These are phyloP conservation scores for Podocnemis expansa DNA, from an alignment of 2,113 vertebrate genomes.

Conservation along the genomic window DNA sequence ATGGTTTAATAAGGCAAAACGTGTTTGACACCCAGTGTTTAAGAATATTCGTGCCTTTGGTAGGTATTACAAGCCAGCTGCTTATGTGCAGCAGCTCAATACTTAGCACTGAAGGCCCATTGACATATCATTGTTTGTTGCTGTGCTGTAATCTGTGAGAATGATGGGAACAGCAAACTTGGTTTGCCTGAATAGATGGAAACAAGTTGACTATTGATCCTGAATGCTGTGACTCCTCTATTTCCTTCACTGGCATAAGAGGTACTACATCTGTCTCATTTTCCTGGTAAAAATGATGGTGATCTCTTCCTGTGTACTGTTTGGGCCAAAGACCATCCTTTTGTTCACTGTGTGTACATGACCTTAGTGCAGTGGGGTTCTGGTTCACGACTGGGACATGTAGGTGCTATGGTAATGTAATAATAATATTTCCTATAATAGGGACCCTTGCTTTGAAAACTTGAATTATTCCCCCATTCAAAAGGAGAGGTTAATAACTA, in stretches of 20 bases:
- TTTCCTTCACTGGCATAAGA: neutral
- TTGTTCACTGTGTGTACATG: neutral
- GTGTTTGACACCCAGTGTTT: neutral
- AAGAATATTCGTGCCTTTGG: neutral
- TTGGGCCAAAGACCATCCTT: neutral
- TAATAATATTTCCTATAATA: neutral
- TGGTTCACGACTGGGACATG: neutral
- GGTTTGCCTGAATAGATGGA: neutral
- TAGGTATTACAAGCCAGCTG: neutral
- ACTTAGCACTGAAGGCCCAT: neutral
- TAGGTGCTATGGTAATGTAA: neutral
- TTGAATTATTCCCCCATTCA: neutral
- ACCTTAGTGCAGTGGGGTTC: neutral
- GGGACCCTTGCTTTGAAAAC: neutral
- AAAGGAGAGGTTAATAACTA: no score
- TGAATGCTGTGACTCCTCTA: neutral
- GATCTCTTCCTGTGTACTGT: neutral
- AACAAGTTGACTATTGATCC: neutral
- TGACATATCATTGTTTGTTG: neutral
- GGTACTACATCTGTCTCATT: neutral
- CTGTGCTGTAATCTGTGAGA: neutral
- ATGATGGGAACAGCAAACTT: neutral
- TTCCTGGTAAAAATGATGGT: neutral
- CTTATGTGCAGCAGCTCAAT: fast-evolving
- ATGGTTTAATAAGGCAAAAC: constrained; percentile 38